A percentile compares a stretch with the other conserved stretches of the same genome.
phyloP scores from a whole-genome alignment of 2,113 vertebrate genomes.

The Tychaedon coryphoeus region DNA sequence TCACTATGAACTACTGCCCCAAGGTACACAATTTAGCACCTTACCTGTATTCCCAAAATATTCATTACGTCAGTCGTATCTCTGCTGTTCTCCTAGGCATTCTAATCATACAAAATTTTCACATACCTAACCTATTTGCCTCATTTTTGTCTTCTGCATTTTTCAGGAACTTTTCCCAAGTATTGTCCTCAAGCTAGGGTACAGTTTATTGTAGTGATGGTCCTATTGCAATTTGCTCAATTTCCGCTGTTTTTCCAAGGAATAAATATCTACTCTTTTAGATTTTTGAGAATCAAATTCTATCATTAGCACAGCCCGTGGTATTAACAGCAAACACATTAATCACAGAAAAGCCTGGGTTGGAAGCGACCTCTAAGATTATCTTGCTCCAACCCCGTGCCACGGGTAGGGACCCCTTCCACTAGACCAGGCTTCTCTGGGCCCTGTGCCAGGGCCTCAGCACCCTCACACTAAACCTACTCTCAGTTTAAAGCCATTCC shows the following conservation, averaged over 20 bases:
- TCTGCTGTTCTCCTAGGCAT: neutral
- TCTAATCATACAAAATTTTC: neutral
- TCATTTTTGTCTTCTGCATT: conserved; percentile 30
- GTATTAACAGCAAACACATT: neutral
- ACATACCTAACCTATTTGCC: conserved; percentile 8
- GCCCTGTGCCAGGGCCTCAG: neutral
- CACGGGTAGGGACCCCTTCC: neutral
- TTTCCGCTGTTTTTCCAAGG: neutral
- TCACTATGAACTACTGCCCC: neutral
- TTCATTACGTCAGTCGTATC: neutral
- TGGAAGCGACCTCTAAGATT: neutral
- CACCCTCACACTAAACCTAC: neutral
- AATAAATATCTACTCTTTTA: neutral
- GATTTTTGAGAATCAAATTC: neutral
- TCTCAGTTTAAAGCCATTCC: neutral
- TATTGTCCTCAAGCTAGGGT: neutral
- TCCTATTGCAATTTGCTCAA: neutral
- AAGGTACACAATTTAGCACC: neutral
- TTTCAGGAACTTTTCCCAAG: neutral
- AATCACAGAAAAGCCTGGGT: neutral
- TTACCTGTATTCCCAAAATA: conserved; percentile 14
- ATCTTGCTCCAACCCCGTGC: neutral
- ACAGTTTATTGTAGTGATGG: neutral
- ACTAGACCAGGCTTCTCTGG: neutral
- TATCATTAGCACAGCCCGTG: rapidly evolving